Evolutionary conservation across 1,140 invertebrate species (phyloP), one percentile per base, ranked within the genome.

Genomic region (Drosophila takahashii): DNA sequence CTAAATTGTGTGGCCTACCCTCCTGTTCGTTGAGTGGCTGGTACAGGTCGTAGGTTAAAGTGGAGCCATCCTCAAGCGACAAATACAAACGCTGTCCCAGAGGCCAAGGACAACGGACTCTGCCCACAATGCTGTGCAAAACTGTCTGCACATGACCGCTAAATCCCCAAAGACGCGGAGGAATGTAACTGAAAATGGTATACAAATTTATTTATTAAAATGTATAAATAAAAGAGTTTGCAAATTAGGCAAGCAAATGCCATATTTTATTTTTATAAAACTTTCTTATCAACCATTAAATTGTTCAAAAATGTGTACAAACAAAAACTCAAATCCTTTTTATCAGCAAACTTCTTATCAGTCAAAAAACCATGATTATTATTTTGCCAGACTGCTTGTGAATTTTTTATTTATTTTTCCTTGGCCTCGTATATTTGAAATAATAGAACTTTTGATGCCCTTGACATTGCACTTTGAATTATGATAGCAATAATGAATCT

Each of bases 81-180:
- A 98, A 93, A 75, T 95, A 95, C 57, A 96, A 94, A 42, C 98
- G 93, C 67, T 96, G 95, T 22, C 97, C 97, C 75, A 96, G 95
- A 1, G 96, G 96, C 95, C 96, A 96, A 47, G 96, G 84, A 79
- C 97, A 97, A 50, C 95, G 95, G 9, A 97, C 95, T 50, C 97
- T 94, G 2, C 97, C 97, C 72, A 98, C 95, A 69, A 98, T 94
- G 78, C 97, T 98, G 93, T 98, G 97, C 15, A 98, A 92, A 44
- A 98, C 96, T 0, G 97, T 98, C 91, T 98, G 97, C 22, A 98
- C 94, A 92, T 98, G 98, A 5, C 98, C 98, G 92, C 96, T 98
- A 85, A 97, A 97, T 45, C 98, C 98, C 97, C 97, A 98, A 79
- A 98, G 90, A 65, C 96, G 93, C n/a, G 97, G 97, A 45, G 98